Percentiles rank a stretch among this genome's conserved stretches.
Conservation (phyloP, 2,113 vertebrate genomes). For the Motacilla alba region DNA sequence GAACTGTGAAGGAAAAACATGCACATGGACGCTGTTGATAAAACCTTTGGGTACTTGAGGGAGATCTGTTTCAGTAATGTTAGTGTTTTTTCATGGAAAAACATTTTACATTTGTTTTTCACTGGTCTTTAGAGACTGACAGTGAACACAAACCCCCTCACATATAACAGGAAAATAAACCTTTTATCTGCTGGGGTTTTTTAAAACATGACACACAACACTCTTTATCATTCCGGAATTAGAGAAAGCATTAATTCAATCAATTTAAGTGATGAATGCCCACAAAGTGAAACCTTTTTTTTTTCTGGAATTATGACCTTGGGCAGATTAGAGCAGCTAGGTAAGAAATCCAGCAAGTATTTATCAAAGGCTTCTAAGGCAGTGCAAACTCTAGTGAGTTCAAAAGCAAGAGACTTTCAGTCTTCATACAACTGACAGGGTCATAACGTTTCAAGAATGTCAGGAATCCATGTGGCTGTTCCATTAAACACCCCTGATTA, state of each 20-base stretch:
- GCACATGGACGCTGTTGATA: neutral
- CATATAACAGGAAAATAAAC: neutral
- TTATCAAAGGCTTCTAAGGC: constrained; percentile 66
- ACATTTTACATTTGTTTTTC: neutral
- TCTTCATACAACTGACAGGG: constrained; percentile 68
- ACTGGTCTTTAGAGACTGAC: neutral
- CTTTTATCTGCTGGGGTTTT: neutral
- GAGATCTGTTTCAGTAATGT: neutral
- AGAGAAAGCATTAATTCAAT: neutral
- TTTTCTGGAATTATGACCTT: constrained; percentile 3
- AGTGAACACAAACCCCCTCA: neutral
- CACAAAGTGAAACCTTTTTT: constrained; percentile 2
- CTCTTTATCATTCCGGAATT: neutral
- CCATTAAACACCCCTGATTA: constrained; percentile 74
- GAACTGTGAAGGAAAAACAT: neutral
- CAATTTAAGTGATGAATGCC: constrained; percentile 23
- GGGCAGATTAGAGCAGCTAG: constrained; percentile 40
- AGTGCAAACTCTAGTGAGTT: constrained; percentile 56
- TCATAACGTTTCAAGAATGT: constrained; percentile 68
- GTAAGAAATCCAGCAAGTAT: constrained; percentile 65
- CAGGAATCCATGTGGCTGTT: constrained; percentile 68
- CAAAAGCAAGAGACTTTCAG: constrained; percentile 64
- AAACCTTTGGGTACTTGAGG: neutral
- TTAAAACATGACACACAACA: neutral
- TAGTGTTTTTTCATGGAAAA: neutral